Evolutionary conservation across 2,113 vertebrate species (phyloP), one percentile per base, ranked within the genome.

Genomic region (Notarius lentiginosus): DNA sequence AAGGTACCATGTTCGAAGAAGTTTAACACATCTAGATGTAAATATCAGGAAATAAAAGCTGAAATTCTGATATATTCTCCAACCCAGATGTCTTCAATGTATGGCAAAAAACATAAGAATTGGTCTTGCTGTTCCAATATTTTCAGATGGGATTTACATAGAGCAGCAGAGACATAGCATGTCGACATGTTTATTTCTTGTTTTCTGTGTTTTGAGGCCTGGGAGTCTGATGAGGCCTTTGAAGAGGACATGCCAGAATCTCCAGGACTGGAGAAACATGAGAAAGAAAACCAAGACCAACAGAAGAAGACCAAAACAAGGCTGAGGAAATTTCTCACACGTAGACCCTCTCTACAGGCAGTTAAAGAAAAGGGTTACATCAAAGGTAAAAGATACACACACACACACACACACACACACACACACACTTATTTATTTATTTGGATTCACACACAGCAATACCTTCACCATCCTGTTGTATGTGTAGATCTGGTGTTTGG

Each of bases 321-420:
- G 91, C 95, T 99, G 88, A 99, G 97, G 94, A 99, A 98, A 92
- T 98, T 99, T 94, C 97, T 99, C 75, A 98, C 95, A 0, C 95
- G 97, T 12, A 95, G 98, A 2, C 98, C 98, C 4, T 99, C 98
- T 0, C 94, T 99, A 90, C 98, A 99, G 95, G 94, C 98, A 22
- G 97, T 99, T 89, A 95, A 96, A 87, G 98, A 99, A 93, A 99
- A 98, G 90, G 98, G 98, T 88, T 99, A 99, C 93, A 99, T 99
- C 90, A 97, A 99, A 96, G 98, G 98, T 99, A 94, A 47, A 34
- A 60, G 9, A 75, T 55, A 61, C 12, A 15, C 56, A 80, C 11
- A 2, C 10, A 63, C 41, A 17, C 61, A 55, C 20, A 51, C 6
- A 55, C 53, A 55, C 1, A 60, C 9, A 73, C 68, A 61, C 12